Conservation (phyloP, 2,113 vertebrate genomes). For the Eubucco bourcierii region DNA sequence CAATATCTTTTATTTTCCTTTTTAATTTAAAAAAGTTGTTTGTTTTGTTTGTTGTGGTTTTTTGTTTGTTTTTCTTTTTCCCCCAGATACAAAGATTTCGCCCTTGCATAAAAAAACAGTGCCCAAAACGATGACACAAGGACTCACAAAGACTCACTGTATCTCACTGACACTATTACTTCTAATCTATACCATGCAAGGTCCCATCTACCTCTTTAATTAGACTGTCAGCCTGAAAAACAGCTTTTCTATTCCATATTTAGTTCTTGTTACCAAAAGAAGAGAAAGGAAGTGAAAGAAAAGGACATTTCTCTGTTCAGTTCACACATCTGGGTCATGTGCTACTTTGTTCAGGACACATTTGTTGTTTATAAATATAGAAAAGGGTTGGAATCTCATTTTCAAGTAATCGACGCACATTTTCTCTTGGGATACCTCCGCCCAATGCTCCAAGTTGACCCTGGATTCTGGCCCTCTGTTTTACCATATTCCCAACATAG, state of each 20-base stretch:
- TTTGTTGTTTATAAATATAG: constrained; percentile 79
- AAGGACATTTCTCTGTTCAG: constrained; percentile 76
- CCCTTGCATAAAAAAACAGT: constrained; percentile 90
- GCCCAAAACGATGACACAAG: constrained; percentile 89
- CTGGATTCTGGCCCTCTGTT: constrained; percentile 34
- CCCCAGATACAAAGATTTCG: constrained; percentile 85
- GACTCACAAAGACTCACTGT: constrained; percentile 90
- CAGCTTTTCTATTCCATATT: constrained; percentile 81
- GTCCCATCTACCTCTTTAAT: constrained; percentile 79
- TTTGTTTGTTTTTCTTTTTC: constrained; percentile 10
- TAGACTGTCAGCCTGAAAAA: constrained; percentile 82
- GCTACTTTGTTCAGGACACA: constrained; percentile 76
- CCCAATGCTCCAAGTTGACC: constrained; percentile 48
- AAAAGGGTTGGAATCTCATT: constrained; percentile 78
- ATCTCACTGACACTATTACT: constrained; percentile 89
- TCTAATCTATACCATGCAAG: constrained; percentile 86
- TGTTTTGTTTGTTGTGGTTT: constrained; percentile 12
- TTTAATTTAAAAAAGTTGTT: constrained; percentile 80
- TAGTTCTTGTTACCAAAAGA: constrained; percentile 83
- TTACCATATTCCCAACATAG: constrained; percentile 3
- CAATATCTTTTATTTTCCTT: constrained; percentile 84
- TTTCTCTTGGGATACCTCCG: constrained; percentile 50
- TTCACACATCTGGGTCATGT: constrained; percentile 78
- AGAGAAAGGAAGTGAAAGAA: constrained; percentile 75
- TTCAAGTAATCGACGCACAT: constrained; percentile 76